Evolutionary conservation across 2,888 invertebrate genomes (phyloP), one percentile per base, ranked within the genome.

Genomic region (Pachycephus smyrnensis): DNA sequence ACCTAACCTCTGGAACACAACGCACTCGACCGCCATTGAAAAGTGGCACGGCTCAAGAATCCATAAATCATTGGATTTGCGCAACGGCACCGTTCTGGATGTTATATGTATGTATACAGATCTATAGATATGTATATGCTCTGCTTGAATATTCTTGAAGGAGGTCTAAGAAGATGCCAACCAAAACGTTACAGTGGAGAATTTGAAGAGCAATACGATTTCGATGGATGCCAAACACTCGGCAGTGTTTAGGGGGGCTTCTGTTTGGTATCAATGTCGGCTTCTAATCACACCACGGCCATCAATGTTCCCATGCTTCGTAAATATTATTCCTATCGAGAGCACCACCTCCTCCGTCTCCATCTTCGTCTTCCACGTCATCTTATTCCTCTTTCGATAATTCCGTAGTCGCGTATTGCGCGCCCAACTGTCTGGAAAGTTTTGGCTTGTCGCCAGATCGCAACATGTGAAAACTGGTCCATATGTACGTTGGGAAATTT

Each of bases 341-440:
- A 78, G 82, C 80, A 9, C 71, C 12, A 11, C 71, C 33, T 35
- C 23, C 74, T 71, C 31, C 30, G 31, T 71, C 33, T 30, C 71
- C 30, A 30, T 2, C 23, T 35, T 71, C 33, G 71, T 71, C 71
- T 71, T 71, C 30, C 23, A 12, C 30, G 3, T 71, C 71, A 30
- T 11, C 55, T 9, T 55, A 23, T 81, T 81, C 84, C 83, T 84
- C 75, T 80, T 76, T 81, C 86, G 78, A 85, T 86, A 85, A 87
- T 82, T 82, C 40, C 73, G 73, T 79, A 30, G 40, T 75, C 31
- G 68, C 68, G 12, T 23, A 40, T 68, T 36, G 76, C 73, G 88
- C 88, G 90, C 88, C 89, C 88, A 90, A 90, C 90, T 88, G 90
- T 90, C 90, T 90, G 88, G 87, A 89, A 89, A 90, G 86, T 88